Percentiles rank a stretch among this genome's conserved stretches.
phyloP scores from a whole-genome alignment of 1,140 invertebrate species.

The Drosophila rhopaloa region DNA sequence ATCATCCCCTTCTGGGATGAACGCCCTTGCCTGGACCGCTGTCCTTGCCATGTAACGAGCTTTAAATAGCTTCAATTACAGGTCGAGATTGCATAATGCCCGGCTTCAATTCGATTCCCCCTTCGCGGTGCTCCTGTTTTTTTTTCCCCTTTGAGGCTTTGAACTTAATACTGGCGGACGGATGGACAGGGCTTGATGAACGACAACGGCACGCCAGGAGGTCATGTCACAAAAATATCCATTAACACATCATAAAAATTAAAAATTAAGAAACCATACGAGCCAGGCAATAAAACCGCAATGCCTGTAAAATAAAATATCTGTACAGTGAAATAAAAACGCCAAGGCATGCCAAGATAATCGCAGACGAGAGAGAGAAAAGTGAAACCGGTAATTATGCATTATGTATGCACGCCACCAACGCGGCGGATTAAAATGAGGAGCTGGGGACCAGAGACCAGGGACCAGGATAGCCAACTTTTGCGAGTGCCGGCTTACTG shows the following conservation, averaged over 20 bases:
- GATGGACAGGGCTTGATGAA: conserved; percentile 58
- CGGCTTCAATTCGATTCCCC: conserved; percentile 18
- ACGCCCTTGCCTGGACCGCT: conserved; percentile 46
- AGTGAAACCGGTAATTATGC: conserved; percentile 83
- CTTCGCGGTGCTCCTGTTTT: conserved; percentile 13
- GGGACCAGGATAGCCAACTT: conserved; percentile 59
- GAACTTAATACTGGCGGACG: conserved; percentile 47
- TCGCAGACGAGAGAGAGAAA: conserved; percentile 58
- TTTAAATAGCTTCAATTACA: conserved; percentile 81
- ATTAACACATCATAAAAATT: conserved; percentile 84
- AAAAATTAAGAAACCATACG: conserved; percentile 82
- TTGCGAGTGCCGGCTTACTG: conserved; percentile 34
- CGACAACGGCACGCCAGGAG: conserved; percentile 70
- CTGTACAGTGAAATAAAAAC: conserved; percentile 57
- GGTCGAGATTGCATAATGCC: conserved; percentile 66
- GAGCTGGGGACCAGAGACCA: conserved; percentile 11
- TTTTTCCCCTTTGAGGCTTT: conserved; percentile 6
- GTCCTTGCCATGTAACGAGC: conserved; percentile 71
- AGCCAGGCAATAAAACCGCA: conserved; percentile 73
- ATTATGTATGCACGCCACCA: conserved; percentile 83
- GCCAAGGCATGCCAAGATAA: conserved; percentile 79
- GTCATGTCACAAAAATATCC: conserved; percentile 82
- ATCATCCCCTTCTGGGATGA: conserved; percentile 30
- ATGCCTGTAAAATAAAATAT: conserved; percentile 52
- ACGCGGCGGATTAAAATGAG: conserved; percentile 78